A percentile compares a stretch with the other conserved stretches of the same genome.
Conservation (phyloP, 2,797 vertebrate species). For the Tokudaia muenninki region DNA sequence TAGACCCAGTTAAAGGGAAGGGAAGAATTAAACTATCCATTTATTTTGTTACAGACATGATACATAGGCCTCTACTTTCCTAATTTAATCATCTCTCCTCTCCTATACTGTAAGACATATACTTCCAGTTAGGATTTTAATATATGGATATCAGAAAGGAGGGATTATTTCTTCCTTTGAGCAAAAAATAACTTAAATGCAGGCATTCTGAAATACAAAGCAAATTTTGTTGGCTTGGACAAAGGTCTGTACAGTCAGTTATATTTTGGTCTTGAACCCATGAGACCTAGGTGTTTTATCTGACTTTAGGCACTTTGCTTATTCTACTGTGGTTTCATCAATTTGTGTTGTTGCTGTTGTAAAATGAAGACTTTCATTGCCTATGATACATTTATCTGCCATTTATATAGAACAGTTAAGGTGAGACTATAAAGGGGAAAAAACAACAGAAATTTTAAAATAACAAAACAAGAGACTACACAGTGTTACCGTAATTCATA, state of each 20-base stretch:
- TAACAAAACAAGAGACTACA: neutral
- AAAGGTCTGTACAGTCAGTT: neutral
- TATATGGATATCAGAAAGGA: neutral
- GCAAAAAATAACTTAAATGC: neutral
- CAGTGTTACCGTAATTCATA: neutral
- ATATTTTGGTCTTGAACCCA: neutral
- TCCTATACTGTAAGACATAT: neutral
- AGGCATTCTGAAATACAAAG: neutral
- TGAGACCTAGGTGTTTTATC: neutral
- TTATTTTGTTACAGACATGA: neutral
- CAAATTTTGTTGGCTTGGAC: neutral
- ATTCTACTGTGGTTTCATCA: neutral
- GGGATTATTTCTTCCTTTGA: neutral
- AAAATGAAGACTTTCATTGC: neutral
- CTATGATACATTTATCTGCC: neutral
- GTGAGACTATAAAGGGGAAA: neutral
- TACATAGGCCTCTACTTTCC: neutral
- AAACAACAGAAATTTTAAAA: constrained; percentile 27
- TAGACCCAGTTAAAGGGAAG: neutral
- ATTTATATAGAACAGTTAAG: neutral
- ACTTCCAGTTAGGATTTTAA: neutral
- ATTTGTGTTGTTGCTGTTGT: neutral
- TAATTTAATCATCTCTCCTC: neutral
- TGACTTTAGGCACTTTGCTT: neutral
- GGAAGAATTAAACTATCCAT: neutral